These are phyloP conservation scores for Microtus richardsoni DNA, from an alignment of 2,113 vertebrate genomes.

Conservation along the genomic window DNA sequence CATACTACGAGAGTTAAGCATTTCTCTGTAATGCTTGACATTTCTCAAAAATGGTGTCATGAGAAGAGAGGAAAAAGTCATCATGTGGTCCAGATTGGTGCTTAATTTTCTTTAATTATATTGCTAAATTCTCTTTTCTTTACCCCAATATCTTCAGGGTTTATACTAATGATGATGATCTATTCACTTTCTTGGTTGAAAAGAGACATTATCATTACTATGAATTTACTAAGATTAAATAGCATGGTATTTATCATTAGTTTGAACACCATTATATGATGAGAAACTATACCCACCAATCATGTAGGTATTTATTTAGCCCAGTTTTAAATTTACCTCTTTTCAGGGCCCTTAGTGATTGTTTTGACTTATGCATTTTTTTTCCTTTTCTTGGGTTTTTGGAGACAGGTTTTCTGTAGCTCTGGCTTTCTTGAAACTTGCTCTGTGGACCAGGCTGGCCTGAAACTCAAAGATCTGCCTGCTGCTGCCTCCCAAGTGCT, in stretches of 20 bases:
- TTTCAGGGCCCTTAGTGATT: not conserved
- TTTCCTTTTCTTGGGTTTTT: not conserved
- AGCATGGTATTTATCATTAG: not conserved
- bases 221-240: conserved; percentile 32
- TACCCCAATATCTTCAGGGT: not conserved
- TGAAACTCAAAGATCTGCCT: not conserved
- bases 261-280: not conserved
- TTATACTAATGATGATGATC: not conserved
- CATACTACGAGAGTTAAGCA: conserved; percentile 14
- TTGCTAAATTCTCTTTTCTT: not conserved
- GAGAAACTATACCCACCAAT: not conserved
- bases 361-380: not conserved
- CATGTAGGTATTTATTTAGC: not conserved
- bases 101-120: not conserved
- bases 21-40: not conserved
- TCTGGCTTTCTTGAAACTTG: not conserved
- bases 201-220: not conserved
- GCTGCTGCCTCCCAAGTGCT: not conserved
- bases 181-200: conserved; percentile 33
- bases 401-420: not conserved
- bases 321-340: not conserved
- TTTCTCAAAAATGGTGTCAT: conserved; percentile 20
- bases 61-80: conserved; percentile 17
- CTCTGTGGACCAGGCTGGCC: not conserved
- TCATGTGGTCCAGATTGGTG: not conserved